Evolutionary conservation across 2,797 vertebrate genomes (phyloP).

Genomic region (Sylvilagus floridanus): DNA sequence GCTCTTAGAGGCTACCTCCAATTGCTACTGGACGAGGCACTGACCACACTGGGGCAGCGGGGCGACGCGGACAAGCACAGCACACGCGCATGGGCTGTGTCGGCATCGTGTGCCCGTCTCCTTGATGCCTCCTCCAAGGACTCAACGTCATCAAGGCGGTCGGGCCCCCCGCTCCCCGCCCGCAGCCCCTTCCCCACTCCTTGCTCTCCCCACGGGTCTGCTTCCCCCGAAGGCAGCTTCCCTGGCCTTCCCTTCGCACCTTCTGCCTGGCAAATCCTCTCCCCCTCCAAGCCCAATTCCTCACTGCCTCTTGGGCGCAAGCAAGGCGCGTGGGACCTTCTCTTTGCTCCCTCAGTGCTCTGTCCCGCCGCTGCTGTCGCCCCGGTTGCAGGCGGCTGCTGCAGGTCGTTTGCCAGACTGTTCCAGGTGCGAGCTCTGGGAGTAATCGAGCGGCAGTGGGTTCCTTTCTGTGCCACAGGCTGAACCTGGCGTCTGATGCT

Average conservation of each 20-base stretch:
- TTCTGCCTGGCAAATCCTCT: not conserved
- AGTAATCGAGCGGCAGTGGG: not conserved
- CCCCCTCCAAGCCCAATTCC: no score
- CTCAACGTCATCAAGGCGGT: not conserved
- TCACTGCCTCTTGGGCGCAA: no score
- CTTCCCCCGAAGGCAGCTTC: not conserved
- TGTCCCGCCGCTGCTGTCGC: not conserved
- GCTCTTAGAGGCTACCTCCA: not conserved
- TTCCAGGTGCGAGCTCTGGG: not conserved
- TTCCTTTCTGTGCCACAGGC: not conserved
- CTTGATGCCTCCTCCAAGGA: not conserved
- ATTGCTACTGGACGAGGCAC: not conserved
- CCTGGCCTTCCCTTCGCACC: not conserved
- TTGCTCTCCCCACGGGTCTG: not conserved
- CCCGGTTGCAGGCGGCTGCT: no score
- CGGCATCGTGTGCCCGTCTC: not conserved
- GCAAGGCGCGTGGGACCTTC: not conserved
- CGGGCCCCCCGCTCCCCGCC: not conserved
- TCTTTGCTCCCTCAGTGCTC: no score
- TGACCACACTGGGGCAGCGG: not conserved
- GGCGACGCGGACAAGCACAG: not conserved
- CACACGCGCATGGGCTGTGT: fast-evolving
- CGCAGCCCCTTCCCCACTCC: fast-evolving
- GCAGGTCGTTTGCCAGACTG: no score
- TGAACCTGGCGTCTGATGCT: not conserved